phyloP scores from a whole-genome alignment of 1,140 invertebrate genomes.

The Sitophilus oryzae region DNA sequence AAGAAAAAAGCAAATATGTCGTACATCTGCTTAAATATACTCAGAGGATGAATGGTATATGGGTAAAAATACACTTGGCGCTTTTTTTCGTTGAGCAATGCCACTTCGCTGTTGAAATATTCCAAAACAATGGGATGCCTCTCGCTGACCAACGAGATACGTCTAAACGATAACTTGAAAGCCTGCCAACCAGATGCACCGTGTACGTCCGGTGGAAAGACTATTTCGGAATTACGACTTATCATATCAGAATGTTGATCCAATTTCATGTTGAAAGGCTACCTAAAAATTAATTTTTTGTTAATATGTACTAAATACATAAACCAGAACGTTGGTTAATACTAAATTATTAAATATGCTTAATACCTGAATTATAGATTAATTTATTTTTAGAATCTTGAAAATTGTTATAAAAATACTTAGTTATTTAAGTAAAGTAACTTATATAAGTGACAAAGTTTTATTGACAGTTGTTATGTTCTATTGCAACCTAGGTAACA shows the following conservation, averaged over 20 bases:
- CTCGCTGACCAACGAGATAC: neutral
- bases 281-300: no score
- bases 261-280: neutral
- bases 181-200: neutral
- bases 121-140: conserved; percentile 8
- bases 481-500: no score
- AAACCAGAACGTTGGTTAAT: no score
- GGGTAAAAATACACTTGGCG: conserved; percentile 26
- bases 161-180: neutral
- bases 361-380: no score
- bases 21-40: conserved; percentile 24
- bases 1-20: conserved; percentile 18
- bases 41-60: conserved; percentile 28
- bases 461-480: no score
- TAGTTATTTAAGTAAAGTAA: no score
- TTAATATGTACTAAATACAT: no score
- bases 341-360: no score
- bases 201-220: neutral
- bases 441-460: no score
- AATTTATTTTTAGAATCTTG: no score
- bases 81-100: conserved; percentile 32
- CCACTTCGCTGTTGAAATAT: conserved; percentile 26
- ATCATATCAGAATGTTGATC: neutral
- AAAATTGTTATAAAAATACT: no score
- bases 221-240: neutral